Conservation (phyloP, 2,113 vertebrate genomes). For the Equus przewalskii region DNA sequence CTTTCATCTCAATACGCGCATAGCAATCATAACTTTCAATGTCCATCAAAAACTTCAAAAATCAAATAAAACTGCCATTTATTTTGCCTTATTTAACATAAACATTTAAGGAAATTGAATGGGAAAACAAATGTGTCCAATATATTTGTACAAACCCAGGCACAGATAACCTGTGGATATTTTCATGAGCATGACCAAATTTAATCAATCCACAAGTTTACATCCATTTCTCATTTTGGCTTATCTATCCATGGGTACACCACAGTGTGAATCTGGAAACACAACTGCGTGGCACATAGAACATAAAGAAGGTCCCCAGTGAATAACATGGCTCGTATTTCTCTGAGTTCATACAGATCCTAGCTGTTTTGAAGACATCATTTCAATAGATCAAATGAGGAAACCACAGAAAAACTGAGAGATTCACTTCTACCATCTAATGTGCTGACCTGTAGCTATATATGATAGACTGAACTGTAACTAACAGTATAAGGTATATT, state of each 20-base stretch:
- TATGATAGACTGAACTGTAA: background rate
- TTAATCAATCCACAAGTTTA: background rate
- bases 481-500: background rate
- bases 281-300: background rate
- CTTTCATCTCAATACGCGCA: background rate
- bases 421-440: background rate
- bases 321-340: background rate
- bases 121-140: background rate
- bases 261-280: background rate
- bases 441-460: background rate
- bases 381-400: background rate
- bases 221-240: background rate
- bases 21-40: background rate
- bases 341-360: background rate
- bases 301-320: background rate
- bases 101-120: background rate
- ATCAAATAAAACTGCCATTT: background rate
- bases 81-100: conserved; percentile 5
- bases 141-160: background rate
- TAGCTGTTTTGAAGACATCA: background rate
- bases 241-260: background rate
- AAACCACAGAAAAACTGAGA: background rate
- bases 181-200: conserved; percentile 40
- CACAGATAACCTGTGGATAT: background rate
- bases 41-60: background rate